Base-by-base conservation (phyloP, 2,797 vertebrate genomes). In the Uromys caudimaculatus region DNA sequence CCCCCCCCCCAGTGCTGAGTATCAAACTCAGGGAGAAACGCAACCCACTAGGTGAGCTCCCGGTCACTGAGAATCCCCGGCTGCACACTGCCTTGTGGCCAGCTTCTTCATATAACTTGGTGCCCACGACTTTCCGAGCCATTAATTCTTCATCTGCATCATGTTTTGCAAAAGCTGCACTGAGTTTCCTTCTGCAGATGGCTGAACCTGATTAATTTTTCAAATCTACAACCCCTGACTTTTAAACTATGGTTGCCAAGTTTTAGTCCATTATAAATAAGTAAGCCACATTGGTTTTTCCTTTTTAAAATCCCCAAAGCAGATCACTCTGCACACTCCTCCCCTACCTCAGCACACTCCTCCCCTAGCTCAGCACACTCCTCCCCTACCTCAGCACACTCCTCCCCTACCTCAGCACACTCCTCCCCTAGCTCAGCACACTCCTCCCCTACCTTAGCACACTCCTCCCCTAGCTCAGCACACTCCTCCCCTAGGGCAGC, bases 181-280 rank as follows among this genome's bases (percentile, higher is more conserved):
- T 83, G 76, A 64, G 76, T 95, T 87, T 91, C 32, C 27, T 77
- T 58, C 69, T 17, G 47, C 76, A 94, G 62, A 73, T 75, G n/a
- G 24, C 41, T n/a, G 54, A 35, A 35, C 54, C 58, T 54, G 90
- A 82, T 76, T 47, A 50, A 50, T 58, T 93, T 56, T 76, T 89
- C 79, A 89, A 81, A 83, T 94, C 54, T 62, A 58, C 35, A 60
- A 50, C 38, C 23, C 56, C n/a, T 54, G 85, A 17, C 95, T 90
- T 97, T 97, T 92, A 35, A 94, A 89, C 41, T 78, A 29, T 54
- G 44, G 35, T 89, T 95, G 92, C 78, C 16, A 58, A 44, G 90
- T 95, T 94, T 95, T 93, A 94, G 69, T 3, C 41, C 83, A 76
- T 91, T 92, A 73, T 91, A 88, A 89, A 69, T 77, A 93, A 91